phyloP scores from a whole-genome alignment of 2,113 vertebrate species.

The Lota lota region DNA sequence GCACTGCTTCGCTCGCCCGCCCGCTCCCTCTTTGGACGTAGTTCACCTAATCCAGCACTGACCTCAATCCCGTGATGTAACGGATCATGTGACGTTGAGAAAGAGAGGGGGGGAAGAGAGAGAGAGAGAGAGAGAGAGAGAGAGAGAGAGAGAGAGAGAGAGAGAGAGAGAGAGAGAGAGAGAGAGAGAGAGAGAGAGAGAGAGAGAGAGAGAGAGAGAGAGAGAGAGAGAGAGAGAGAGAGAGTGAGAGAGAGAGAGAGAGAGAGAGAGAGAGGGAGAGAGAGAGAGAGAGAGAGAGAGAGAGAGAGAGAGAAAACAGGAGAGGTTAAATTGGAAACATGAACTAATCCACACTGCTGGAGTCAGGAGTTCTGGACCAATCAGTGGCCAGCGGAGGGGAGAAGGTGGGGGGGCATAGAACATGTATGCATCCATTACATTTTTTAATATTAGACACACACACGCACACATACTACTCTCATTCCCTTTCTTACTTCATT shows the following conservation, averaged over 20 bases:
- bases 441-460: constrained; percentile 45
- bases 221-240: too few relatives aligned
- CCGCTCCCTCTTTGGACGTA: constrained; percentile 10
- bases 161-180: too few relatives aligned
- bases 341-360: constrained; percentile 53
- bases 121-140: too few relatives aligned
- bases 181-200: too few relatives aligned
- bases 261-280: too few relatives aligned
- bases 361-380: constrained; percentile 52
- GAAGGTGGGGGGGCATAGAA: constrained; percentile 5
- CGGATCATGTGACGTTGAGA: constrained; percentile 60
- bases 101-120: neutral
- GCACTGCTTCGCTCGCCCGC: constrained; percentile 41
- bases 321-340: constrained; percentile 55
- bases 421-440: constrained; percentile 43
- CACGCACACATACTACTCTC: neutral
- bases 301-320: constrained; percentile 8
- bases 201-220: too few relatives aligned
- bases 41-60: constrained; percentile 72
- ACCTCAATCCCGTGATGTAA: constrained; percentile 73
- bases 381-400: constrained; percentile 32
- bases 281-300: too few relatives aligned
- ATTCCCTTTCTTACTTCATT: neutral
- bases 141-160: too few relatives aligned
- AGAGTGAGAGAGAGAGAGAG: too few relatives aligned